A percentile compares a stretch with the other conserved stretches of the same genome.
Conservation (phyloP, 2,888 invertebrate genomes). For the Papilio elwesi region DNA sequence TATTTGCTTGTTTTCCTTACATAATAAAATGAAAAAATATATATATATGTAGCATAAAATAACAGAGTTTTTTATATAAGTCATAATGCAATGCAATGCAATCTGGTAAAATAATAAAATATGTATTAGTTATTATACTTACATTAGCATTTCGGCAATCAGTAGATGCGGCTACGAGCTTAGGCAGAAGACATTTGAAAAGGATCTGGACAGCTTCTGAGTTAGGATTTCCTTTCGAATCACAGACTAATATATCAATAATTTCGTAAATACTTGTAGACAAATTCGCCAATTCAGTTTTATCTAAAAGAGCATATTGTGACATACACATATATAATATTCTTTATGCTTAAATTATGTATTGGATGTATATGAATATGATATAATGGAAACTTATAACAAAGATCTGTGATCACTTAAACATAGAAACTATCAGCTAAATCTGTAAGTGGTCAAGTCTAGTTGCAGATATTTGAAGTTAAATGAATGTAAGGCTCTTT, state of each 20-base stretch:
- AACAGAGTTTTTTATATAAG: too few relatives aligned
- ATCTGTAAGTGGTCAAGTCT: too few relatives aligned
- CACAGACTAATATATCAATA: constrained; percentile 65
- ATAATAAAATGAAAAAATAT: too few relatives aligned
- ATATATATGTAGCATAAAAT: too few relatives aligned
- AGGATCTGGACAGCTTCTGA: constrained; percentile 61
- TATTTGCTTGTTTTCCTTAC: too few relatives aligned
- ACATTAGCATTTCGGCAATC: constrained; percentile 68
- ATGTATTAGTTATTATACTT: constrained; percentile 48
- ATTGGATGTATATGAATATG: too few relatives aligned
- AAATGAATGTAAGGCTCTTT: too few relatives aligned
- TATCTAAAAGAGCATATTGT: constrained; percentile 61
- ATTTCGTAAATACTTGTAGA: constrained; percentile 68
- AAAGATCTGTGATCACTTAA: too few relatives aligned
- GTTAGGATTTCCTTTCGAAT: constrained; percentile 57
- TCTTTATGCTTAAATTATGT: too few relatives aligned
- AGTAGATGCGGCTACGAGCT: constrained; percentile 66
- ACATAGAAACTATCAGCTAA: too few relatives aligned
- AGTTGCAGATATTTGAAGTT: too few relatives aligned
- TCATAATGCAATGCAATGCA: not conserved
- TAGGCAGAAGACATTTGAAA: constrained; percentile 73
- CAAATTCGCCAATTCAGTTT: constrained; percentile 62
- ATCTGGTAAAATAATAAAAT: not conserved
- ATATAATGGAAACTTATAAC: too few relatives aligned
- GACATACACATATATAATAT: not conserved